Base-by-base conservation (phyloP, 2,888 invertebrate genomes). In the Cartodere bifasciata region DNA sequence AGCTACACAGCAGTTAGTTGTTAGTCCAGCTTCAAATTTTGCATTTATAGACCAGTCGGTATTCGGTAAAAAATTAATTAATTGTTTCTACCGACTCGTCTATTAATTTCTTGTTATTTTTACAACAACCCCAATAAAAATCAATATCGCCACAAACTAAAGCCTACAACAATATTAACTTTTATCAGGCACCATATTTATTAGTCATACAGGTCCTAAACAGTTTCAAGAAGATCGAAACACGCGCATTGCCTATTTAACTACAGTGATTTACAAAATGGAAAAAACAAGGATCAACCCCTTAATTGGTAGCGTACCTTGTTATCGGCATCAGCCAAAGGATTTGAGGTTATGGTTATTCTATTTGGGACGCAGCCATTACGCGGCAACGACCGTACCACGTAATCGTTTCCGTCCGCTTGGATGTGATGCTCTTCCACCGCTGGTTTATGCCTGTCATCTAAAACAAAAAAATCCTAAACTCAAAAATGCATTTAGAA, bases 331-430 rank as follows among this genome's bases (percentile, higher is more conserved):
- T 70, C 70, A 21, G 80, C 79, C 55, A 82, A 65, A 15, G 81
- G 81, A 58, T 82, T 82, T 31, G 76, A 72, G 4, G 81, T 80
- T 47, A 81, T 81, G 33, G 79, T 81, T 50, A 81, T 78, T 31
- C 57, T 49, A 42, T 55, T 60, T 11, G 49, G 39, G 13, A 46
- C 48, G 34, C 55, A 56, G 16, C 62, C 62, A 35, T 62, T 62
- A 31, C 56, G 50, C 4, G 51, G 41, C 12, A 49, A 40, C 6
- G 51, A 43, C 41, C 58, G 58, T n/a, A 55, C 53, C 5, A 55
- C 52, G 31, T 59, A 59, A 25, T 59, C 59, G 30, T 55, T 58
- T 13, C 50, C 51, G 31, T 60, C 58, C 3, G 52, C 52, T 43
- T 58, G 58, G 23, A 59, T 56, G 35, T 58, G 60, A 38, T 58